Evolutionary conservation across 2,888 invertebrate species (phyloP).

Genomic region (Sphinx pinastri): DNA sequence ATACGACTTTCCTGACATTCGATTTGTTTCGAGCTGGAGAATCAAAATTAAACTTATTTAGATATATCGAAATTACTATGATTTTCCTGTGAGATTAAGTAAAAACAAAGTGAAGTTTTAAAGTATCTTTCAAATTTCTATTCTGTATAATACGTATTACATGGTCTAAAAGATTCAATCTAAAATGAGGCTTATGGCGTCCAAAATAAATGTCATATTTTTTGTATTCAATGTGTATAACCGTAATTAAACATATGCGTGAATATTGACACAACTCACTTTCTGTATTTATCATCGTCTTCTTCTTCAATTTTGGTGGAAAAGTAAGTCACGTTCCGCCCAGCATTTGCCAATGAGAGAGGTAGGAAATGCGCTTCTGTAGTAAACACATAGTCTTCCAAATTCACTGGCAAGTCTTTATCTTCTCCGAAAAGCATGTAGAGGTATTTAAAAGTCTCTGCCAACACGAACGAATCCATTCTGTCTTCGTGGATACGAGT

Average conservation of each 20-base stretch:
- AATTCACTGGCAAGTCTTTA: slow-evolving; percentile 90
- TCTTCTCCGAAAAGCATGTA: slow-evolving; percentile 96
- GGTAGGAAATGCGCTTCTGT: slow-evolving; percentile 98
- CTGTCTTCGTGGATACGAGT: slow-evolving; percentile 96
- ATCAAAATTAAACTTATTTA: too few relatives aligned
- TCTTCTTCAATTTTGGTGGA: slow-evolving; percentile 77
- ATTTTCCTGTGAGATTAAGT: too few relatives aligned
- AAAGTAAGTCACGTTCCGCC: slow-evolving; percentile 78
- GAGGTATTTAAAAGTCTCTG: slow-evolving; percentile 99
- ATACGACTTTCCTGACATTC: too few relatives aligned
- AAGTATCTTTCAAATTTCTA: too few relatives aligned
- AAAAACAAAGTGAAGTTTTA: too few relatives aligned
- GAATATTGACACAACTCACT: slow-evolving; percentile 54
- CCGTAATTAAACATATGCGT: neutral
- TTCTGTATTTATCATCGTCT: slow-evolving; percentile 71
- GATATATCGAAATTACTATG: too few relatives aligned
- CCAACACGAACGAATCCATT: slow-evolving; percentile 99
- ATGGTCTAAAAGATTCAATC: too few relatives aligned
- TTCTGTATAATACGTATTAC: too few relatives aligned
- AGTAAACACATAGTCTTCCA: slow-evolving; percentile 95
- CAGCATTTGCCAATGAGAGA: slow-evolving; percentile 88
- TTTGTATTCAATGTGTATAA: too few relatives aligned
- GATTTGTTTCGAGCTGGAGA: too few relatives aligned
- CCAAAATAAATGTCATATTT: too few relatives aligned
- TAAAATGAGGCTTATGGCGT: too few relatives aligned